Conservation (phyloP, 2,888 invertebrate species). For the Leistus spinibarbis region DNA sequence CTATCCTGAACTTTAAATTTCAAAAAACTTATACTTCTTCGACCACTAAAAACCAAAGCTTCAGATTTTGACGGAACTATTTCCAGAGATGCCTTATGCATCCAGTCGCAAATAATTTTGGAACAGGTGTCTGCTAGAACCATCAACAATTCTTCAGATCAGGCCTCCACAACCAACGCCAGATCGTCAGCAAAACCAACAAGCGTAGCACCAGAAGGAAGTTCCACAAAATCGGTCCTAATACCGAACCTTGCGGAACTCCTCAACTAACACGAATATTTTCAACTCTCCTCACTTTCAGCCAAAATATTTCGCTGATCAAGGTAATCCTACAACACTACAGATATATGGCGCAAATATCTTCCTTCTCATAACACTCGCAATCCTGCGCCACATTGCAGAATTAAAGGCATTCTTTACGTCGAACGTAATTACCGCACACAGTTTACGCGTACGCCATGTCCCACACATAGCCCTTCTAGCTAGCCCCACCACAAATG, state of each 20-base stretch:
- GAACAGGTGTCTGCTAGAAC: too few relatives aligned
- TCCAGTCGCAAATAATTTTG: background rate
- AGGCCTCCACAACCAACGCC: background rate
- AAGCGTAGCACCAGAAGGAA: background rate
- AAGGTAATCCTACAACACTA: background rate
- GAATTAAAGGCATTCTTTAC: background rate
- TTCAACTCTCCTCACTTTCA: background rate
- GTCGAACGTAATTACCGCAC: background rate
- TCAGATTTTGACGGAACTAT: too few relatives aligned
- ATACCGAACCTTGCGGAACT: background rate
- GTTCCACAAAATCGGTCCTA: background rate
- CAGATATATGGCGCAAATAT: background rate
- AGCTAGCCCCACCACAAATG: background rate
- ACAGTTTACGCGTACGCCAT: background rate
- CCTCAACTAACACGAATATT: background rate
- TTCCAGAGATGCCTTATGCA: too few relatives aligned
- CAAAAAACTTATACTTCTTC: too few relatives aligned
- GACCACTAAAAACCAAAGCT: too few relatives aligned
- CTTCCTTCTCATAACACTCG: background rate
- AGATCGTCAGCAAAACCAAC: constrained; percentile 1
- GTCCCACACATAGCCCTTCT: background rate
- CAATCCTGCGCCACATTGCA: background rate
- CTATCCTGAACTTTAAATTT: too few relatives aligned
- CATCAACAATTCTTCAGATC: too few relatives aligned
- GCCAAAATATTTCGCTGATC: background rate